Percentiles rank a stretch among this genome's conserved stretches.
These are phyloP conservation scores for Barnardius zonarius DNA, from an alignment of 2,113 vertebrate genomes.

Conservation along the genomic window DNA sequence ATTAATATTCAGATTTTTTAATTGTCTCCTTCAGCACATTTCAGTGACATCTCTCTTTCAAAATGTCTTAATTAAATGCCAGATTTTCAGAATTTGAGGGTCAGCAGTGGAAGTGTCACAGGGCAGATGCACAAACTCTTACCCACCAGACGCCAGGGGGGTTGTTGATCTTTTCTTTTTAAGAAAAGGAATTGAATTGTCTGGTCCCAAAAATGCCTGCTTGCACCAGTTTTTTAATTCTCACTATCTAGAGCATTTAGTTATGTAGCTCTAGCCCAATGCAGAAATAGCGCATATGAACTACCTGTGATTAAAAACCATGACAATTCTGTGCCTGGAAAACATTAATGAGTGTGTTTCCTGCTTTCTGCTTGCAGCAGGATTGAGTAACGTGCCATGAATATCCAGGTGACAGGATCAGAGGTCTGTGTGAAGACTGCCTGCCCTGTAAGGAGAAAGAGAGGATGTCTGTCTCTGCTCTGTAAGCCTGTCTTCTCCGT, in stretches of 20 bases:
- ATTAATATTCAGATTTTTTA: constrained; percentile 16
- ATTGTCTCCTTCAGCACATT: constrained; percentile 1
- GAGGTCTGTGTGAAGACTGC: background rate
- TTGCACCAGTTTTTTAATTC: background rate
- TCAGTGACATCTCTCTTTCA: background rate
- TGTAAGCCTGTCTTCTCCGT: background rate
- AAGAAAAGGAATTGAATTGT: background rate
- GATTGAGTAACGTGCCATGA: background rate
- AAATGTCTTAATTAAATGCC: background rate
- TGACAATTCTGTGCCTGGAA: background rate
- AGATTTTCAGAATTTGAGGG: background rate
- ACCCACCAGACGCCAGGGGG: background rate
- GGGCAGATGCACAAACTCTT: background rate
- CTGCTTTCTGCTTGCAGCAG: background rate
- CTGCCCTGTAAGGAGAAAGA: background rate
- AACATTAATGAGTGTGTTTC: background rate
- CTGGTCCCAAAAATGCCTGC: background rate
- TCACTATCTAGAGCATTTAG: background rate
- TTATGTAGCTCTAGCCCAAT: background rate
- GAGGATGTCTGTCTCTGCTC: background rate
- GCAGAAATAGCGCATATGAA: background rate
- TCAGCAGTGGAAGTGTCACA: background rate
- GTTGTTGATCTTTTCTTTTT: background rate
- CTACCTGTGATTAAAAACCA: background rate
- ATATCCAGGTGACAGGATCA: background rate